Evolutionary conservation across 2,888 invertebrate species (phyloP).

Genomic region (Eupithecia centaureata): DNA sequence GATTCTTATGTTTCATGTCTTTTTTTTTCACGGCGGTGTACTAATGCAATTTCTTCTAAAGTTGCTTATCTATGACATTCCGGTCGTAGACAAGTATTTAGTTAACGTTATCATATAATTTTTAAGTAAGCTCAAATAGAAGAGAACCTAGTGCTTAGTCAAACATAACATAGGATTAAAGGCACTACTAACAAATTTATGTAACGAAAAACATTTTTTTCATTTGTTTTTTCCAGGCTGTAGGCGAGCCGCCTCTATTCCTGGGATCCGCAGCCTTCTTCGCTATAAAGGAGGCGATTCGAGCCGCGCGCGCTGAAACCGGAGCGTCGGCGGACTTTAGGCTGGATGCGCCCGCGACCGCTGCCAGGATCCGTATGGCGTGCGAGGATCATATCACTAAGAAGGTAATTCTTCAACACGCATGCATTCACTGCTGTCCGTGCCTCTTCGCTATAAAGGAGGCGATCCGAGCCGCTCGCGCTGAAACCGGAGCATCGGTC

Average conservation of each 20-base stretch:
- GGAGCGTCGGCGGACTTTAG: constrained; percentile 85
- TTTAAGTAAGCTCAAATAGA: no score
- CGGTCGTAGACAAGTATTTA: no score
- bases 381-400: constrained; percentile 92
- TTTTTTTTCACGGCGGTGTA: no score
- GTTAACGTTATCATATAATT: no score
- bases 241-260: constrained; percentile 98
- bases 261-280: constrained; percentile 94
- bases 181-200: no score
- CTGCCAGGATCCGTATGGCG: constrained; percentile 94
- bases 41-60: no score
- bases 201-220: no score
- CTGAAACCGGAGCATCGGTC: constrained; percentile 85
- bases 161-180: no score
- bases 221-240: constrained; percentile 90
- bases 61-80: no score
- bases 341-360: constrained; percentile 93
- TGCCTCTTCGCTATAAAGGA: constrained; percentile 96
- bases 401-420: constrained; percentile 82
- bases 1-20: no score
- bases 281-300: constrained; percentile 94
- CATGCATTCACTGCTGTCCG: no score
- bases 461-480: constrained; percentile 91
- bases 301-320: constrained; percentile 89
- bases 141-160: no score